Evolutionary conservation across 1,140 invertebrate species (phyloP).

Genomic region (Eufriesea mexicana): DNA sequence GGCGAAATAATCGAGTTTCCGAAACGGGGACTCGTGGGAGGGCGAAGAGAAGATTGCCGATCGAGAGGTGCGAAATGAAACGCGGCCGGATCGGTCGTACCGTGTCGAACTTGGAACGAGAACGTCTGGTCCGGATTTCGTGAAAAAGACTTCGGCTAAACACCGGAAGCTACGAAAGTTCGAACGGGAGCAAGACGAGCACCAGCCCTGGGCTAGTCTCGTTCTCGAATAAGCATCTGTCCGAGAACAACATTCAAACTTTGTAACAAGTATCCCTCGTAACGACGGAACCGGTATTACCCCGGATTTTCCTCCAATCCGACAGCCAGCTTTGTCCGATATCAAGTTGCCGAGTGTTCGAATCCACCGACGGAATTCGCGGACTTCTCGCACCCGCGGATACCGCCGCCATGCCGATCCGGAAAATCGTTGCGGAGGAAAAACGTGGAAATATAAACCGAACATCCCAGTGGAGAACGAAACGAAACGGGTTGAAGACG

Average conservation of each 20-base stretch:
- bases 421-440: too few relatives aligned
- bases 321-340: constrained; percentile 4
- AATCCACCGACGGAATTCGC: not conserved
- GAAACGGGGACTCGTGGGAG: not conserved
- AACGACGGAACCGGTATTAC: constrained; percentile 39
- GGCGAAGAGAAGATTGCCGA: not conserved
- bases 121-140: not conserved
- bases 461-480: too few relatives aligned
- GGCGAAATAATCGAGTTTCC: not conserved
- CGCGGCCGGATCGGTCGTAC: too few relatives aligned
- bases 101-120: not conserved
- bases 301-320: constrained; percentile 38
- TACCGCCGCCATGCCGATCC: too few relatives aligned
- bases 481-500: too few relatives aligned
- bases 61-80: constrained; percentile 15
- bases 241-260: constrained; percentile 52
- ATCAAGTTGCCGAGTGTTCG: constrained; percentile 4
- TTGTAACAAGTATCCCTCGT: constrained; percentile 44
- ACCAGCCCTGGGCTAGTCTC: constrained; percentile 9
- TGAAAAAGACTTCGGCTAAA: constrained; percentile 32
- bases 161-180: constrained; percentile 51
- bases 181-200: constrained; percentile 12
- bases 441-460: not conserved
- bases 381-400: not conserved
- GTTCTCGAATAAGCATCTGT: constrained; percentile 51